Evolutionary conservation across 2,888 invertebrate genomes (phyloP), one percentile per base, ranked within the genome.

Genomic region (Papilio demoleus): DNA sequence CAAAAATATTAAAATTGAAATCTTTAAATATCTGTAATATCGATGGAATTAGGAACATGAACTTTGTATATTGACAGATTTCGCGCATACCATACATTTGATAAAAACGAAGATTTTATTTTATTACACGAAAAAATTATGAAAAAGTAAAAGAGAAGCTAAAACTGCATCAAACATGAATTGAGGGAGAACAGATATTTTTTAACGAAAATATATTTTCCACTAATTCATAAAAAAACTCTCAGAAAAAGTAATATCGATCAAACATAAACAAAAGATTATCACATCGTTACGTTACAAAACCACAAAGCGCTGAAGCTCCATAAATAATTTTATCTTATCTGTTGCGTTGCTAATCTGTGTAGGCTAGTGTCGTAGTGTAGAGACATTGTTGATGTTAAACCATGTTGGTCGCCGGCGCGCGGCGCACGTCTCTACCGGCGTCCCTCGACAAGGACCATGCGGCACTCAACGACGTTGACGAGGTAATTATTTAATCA

Each of bases 401-500:
- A 78, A 88, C 79, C 79, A 90, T 91, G 91, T 88, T 91, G 86
- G 83, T 86, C 83, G 81, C 90, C 84, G 88, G 87, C 81, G 82
- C 81, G 74, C 79, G 81, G 27, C 88, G 88, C 80, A 82, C 88
- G 88, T 84, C 86, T 71, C 80, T 82, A 38, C 77, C 81, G 68
- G 77, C 75, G 69, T 75, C 79, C 66, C 72, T 76, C 73, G 76
- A 77, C 70, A 71, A 80, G 71, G 74, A 74, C 72, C 76, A 77
- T 73, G 66, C 74, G 40, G 62, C 77, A 24, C 65, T 73, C 65
- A 73, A 76, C 68, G 74, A 76, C 64, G 79, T 81, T 72, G 76
- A 81, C 68, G 81, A 87, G 86, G 88, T 88, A 78, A 81, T 81
- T 62, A 42, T 56, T 47, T 59, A 24, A 69, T 61, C 36, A 62